Conservation (phyloP, 2,113 vertebrate genomes). For the Saguinus imperator region DNA sequence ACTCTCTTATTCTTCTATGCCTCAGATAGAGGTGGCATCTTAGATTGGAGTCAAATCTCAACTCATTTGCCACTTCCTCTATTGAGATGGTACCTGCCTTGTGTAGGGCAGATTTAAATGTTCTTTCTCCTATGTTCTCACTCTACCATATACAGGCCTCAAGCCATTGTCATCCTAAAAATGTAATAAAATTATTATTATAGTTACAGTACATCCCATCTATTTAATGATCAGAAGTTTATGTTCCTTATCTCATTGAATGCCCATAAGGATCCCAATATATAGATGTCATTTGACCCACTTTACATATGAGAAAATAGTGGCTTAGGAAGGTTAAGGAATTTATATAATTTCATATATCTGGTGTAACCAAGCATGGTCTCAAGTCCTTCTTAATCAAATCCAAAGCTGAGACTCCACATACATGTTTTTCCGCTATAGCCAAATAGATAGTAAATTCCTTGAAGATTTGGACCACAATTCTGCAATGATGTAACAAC, state of each 20-base stretch:
- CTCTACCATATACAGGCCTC: neutral
- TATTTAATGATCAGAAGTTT: neutral
- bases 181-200: neutral
- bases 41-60: neutral
- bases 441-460: neutral
- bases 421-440: neutral
- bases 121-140: neutral
- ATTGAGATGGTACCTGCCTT: neutral
- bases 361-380: neutral
- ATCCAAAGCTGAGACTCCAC: neutral
- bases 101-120: neutral
- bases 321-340: neutral
- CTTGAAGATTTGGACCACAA: neutral
- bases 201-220: neutral
- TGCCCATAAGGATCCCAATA: neutral
- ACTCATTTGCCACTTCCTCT: neutral
- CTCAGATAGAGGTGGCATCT: neutral
- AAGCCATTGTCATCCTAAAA: neutral
- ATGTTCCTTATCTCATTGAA: neutral
- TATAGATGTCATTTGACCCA: neutral
- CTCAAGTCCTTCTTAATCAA: neutral
- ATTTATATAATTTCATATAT: neutral
- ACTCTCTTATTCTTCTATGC: neutral
- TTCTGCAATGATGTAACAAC: neutral
- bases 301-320: constrained; percentile 8